Evolutionary conservation across 2,888 invertebrate species (phyloP).

Genomic region (Petrolisthes manimaculis): DNA sequence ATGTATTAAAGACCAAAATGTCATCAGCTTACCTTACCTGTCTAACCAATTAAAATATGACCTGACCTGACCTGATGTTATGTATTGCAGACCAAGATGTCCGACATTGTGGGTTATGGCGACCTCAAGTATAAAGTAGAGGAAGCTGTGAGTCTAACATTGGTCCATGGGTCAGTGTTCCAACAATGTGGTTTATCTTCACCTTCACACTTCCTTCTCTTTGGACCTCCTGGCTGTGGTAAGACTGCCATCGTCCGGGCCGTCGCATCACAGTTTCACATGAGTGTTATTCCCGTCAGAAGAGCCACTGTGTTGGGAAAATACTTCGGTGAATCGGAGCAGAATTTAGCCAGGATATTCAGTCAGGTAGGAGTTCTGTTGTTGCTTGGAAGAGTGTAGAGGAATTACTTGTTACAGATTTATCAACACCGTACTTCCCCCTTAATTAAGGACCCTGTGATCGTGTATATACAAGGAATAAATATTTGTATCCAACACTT

Average conservation of each 20-base stretch:
- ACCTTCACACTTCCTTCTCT: slow-evolving; percentile 55
- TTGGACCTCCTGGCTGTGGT: slow-evolving; percentile 64
- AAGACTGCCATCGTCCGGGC: slow-evolving; percentile 49
- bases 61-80: background rate
- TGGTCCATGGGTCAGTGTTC: slow-evolving; percentile 44
- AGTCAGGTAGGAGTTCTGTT: slow-evolving; percentile 33
- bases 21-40: too few species aligned
- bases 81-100: slow-evolving; percentile 30
- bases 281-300: slow-evolving; percentile 50
- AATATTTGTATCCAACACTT: too few species aligned
- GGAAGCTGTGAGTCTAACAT: slow-evolving; percentile 38
- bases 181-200: slow-evolving; percentile 38
- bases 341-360: slow-evolving; percentile 57
- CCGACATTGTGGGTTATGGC: slow-evolving; percentile 41
- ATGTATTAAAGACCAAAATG: too few species aligned
- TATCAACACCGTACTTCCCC: too few species aligned
- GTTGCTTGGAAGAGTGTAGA: background rate
- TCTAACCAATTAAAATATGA: too few species aligned
- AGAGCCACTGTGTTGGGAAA: slow-evolving; percentile 63
- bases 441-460: too few species aligned
- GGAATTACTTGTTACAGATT: too few species aligned
- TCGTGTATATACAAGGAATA: too few species aligned
- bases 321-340: slow-evolving; percentile 64
- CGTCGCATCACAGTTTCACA: slow-evolving; percentile 48
- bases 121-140: slow-evolving; percentile 26